These are phyloP conservation scores for Ormia ochracea DNA, from an alignment of 2,888 invertebrate genomes.

Conservation along the genomic window DNA sequence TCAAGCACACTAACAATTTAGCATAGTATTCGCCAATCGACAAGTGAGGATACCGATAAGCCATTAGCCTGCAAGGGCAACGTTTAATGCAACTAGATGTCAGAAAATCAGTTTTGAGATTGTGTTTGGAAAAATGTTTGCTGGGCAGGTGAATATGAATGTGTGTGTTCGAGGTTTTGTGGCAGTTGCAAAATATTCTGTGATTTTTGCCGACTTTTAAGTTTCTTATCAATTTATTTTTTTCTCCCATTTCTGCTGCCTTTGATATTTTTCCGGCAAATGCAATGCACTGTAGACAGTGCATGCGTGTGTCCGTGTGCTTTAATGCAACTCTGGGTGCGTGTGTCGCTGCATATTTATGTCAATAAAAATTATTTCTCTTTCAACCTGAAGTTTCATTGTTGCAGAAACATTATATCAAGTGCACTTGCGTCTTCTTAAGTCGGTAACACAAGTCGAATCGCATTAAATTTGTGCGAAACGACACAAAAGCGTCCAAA, in stretches of 20 bases:
- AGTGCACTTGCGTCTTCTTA: conserved; percentile 5
- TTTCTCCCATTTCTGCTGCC: background rate
- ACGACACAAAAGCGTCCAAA: background rate
- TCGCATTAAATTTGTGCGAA: background rate
- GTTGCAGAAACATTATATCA: conserved; percentile 14
- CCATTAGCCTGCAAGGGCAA: no score
- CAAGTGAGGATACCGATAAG: no score
- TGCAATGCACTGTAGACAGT: no score
- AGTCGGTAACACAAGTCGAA: conserved; percentile 21
- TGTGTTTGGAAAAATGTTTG: no score
- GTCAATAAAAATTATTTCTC: conserved; percentile 12
- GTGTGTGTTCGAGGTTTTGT: conserved; percentile 16
- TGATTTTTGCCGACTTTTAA: conserved; percentile 50
- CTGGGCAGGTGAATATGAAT: conserved; percentile 1
- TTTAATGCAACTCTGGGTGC: background rate
- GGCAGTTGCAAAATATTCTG: conserved; percentile 49
- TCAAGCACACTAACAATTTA: no score
- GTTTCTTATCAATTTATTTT: conserved; percentile 50
- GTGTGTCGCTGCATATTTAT: background rate
- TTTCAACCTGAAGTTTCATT: conserved; percentile 23
- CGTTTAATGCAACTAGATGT: no score
- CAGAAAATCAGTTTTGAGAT: no score
- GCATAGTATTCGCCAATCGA: no score
- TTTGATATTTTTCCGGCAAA: conserved; percentile 48
- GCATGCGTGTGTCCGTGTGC: no score